These are phyloP conservation scores for Hipposideros armiger DNA, from an alignment of 2,113 vertebrate genomes.

Conservation along the genomic window DNA sequence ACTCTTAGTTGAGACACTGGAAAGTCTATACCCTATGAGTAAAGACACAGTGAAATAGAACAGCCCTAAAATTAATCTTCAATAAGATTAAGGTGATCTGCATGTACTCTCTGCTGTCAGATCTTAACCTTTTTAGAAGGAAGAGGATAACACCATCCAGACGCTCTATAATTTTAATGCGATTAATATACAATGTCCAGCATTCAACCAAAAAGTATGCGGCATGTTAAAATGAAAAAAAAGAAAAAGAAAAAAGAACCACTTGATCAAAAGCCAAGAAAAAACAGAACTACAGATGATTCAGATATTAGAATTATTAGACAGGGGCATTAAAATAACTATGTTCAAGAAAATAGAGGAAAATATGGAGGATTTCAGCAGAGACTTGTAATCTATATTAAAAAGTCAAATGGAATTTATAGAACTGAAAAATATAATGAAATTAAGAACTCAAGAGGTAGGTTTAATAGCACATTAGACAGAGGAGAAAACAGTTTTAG, in stretches of 20 bases:
- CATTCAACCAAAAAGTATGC: constrained; percentile 1
- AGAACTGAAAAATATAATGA: background rate
- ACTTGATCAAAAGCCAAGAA: background rate
- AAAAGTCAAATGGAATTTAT: background rate
- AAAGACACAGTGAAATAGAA: constrained; percentile 26
- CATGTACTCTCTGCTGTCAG: background rate
- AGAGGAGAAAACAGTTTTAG: background rate
- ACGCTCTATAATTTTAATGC: background rate
- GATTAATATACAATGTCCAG: background rate
- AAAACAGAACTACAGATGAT: background rate
- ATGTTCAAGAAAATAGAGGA: background rate
- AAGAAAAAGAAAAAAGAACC: background rate
- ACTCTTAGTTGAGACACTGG: background rate
- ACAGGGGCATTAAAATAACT: background rate
- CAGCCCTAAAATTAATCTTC: constrained; percentile 31
- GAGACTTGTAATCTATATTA: background rate
- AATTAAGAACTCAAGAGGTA: background rate
- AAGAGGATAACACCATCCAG: background rate
- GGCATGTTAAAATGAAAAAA: background rate
- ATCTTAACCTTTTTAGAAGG: constrained; percentile 15
- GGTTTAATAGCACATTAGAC: background rate
- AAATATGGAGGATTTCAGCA: background rate
- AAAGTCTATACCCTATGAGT: background rate
- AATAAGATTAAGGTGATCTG: constrained; percentile 2
- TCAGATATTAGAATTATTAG: background rate